A percentile compares a stretch with the other conserved stretches of the same genome.
Conservation (phyloP, 2,797 vertebrate species). For the Sylvilagus floridanus region DNA sequence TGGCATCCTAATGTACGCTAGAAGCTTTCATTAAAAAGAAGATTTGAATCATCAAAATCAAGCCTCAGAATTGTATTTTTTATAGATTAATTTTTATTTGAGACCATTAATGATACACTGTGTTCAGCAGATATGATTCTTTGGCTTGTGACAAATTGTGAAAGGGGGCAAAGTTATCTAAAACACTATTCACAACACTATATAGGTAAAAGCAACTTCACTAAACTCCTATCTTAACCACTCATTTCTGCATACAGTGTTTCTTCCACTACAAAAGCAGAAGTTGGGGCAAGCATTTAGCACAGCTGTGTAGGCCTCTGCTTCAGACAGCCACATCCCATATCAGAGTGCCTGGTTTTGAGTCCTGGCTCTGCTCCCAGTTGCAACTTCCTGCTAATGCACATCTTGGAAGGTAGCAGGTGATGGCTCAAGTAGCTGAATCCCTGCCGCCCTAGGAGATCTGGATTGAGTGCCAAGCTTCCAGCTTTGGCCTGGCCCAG, state of each 20-base stretch:
- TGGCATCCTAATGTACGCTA: neutral
- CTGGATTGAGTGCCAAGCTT: too few species aligned
- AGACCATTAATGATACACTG: slow-evolving; percentile 15
- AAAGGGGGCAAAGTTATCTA: neutral
- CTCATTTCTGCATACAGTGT: neutral
- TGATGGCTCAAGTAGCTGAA: too few species aligned
- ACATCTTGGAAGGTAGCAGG: too few species aligned
- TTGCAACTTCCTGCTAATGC: too few species aligned
- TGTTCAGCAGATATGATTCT: neutral
- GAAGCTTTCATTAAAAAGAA: slow-evolving; percentile 24
- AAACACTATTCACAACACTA: neutral
- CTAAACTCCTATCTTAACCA: neutral
- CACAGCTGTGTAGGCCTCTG: too few species aligned
- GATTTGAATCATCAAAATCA: slow-evolving; percentile 39
- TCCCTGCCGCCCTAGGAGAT: too few species aligned
- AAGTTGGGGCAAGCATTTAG: neutral
- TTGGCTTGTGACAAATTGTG: neutral
- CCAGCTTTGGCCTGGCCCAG: too few species aligned
- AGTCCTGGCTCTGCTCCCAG: too few species aligned
- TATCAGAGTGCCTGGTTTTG: too few species aligned
- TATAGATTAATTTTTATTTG: slow-evolving; percentile 50
- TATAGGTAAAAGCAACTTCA: neutral
- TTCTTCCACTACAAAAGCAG: slow-evolving; percentile 4
- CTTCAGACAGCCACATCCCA: too few species aligned
- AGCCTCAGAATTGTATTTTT: slow-evolving; percentile 27